Evolutionary conservation across 2,113 vertebrate species (phyloP).

Genomic region (Leptocoma aspasia): DNA sequence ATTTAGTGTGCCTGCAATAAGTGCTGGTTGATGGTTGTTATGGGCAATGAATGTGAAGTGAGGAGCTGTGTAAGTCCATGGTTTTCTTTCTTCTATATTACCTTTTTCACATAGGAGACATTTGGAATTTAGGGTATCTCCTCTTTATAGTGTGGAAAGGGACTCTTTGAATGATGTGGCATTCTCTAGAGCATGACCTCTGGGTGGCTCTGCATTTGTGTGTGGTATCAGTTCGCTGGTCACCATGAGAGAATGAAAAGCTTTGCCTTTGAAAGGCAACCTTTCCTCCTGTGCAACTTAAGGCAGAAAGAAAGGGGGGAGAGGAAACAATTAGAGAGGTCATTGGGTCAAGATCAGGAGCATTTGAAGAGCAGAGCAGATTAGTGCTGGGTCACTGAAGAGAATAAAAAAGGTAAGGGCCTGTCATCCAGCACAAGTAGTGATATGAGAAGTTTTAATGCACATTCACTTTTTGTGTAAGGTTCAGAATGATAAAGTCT

Average conservation of each 20-base stretch:
- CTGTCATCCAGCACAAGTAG: not conserved
- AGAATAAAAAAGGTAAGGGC: not conserved
- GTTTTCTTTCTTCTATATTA: not conserved
- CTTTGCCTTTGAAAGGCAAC: not conserved
- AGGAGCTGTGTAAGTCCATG: not conserved
- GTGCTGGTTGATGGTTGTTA: not conserved
- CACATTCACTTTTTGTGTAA: not conserved
- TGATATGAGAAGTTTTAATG: not conserved
- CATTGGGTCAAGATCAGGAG: constrained; percentile 36
- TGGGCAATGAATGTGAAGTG: not conserved
- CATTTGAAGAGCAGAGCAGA: not conserved
- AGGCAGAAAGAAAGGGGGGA: not conserved
- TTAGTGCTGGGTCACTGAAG: constrained; percentile 26
- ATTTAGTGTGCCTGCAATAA: not conserved
- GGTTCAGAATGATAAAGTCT: not conserved
- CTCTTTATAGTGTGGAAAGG: not conserved
- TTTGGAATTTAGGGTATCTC: not conserved
- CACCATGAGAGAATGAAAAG: not conserved
- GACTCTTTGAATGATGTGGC: not conserved
- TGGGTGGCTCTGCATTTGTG: not conserved
- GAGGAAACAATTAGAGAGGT: not conserved
- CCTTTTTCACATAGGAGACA: not conserved
- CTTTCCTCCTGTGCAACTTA: not conserved
- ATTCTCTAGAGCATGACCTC: not conserved
- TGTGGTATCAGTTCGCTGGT: not conserved